Percentiles rank a stretch among this genome's conserved stretches.
These are phyloP conservation scores for Pangasianodon hypophthalmus DNA, from an alignment of 2,113 vertebrate genomes.

Conservation along the genomic window DNA sequence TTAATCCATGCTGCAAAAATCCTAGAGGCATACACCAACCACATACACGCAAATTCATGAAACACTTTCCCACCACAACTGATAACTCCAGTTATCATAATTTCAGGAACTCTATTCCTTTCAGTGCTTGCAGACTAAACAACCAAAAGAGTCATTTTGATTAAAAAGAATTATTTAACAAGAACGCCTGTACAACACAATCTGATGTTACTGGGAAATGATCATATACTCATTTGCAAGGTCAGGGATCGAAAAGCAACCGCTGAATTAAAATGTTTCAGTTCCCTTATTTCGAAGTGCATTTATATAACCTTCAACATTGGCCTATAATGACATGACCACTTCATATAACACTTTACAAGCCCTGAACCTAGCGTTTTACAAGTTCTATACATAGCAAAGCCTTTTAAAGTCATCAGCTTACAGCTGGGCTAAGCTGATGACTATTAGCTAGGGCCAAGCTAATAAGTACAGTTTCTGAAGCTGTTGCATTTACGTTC, in stretches of 20 bases:
- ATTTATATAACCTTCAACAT: neutral
- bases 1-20: neutral
- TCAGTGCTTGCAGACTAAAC: neutral
- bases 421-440: too few relatives aligned
- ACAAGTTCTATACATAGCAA: neutral
- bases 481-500: neutral
- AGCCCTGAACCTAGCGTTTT: neutral
- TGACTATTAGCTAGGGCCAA: too few relatives aligned
- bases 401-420: neutral
- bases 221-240: neutral
- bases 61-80: neutral
- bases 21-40: neutral
- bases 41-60: neutral
- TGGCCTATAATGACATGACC: neutral
- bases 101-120: neutral
- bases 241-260: neutral
- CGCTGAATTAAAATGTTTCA: constrained; percentile 26
- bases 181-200: neutral
- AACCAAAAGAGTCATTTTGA: neutral
- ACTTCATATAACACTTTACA: neutral
- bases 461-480: neutral
- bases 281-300: constrained; percentile 6
- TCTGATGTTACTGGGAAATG: neutral
- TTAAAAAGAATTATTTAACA: neutral
- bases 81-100: constrained; percentile 7